These are phyloP conservation scores for Alviniconcha strummeri DNA, from an alignment of 2,888 invertebrate species.

Conservation along the genomic window DNA sequence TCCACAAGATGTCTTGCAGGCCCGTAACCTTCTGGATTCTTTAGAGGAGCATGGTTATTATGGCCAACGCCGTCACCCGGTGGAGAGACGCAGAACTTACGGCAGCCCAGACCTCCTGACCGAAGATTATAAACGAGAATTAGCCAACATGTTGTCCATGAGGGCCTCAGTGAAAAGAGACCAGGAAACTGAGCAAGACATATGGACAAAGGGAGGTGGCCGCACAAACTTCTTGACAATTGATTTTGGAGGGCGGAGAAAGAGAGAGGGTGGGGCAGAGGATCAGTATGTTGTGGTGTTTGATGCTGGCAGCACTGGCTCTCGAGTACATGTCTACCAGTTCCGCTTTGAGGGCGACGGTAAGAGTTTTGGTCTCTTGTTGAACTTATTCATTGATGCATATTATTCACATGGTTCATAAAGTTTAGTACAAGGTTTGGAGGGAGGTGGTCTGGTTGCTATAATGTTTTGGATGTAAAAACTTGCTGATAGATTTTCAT, in stretches of 20 bases:
- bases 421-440: too few relatives aligned
- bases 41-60: conserved; percentile 1
- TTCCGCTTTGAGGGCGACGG: conserved; percentile 49
- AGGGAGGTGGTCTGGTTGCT: too few relatives aligned
- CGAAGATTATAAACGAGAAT: not conserved
- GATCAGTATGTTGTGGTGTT: conserved; percentile 87
- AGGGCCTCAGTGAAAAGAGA: not conserved
- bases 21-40: not conserved
- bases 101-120: conserved; percentile 1
- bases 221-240: too few relatives aligned
- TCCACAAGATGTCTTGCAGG: not conserved
- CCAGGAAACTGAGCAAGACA: too few relatives aligned
- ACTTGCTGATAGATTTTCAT: too few relatives aligned
- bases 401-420: too few relatives aligned
- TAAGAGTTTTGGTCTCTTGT: not conserved
- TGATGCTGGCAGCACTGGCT: conserved; percentile 95
- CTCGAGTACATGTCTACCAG: conserved; percentile 77
- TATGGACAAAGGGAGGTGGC: too few relatives aligned
- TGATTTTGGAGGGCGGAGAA: not conserved
- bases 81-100: not conserved
- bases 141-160: not conserved
- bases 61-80: too few relatives aligned
- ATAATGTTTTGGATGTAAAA: too few relatives aligned
- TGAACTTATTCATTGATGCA: not conserved
- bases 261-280: not conserved